These are phyloP conservation scores for Cryptocephalus moraei DNA, from an alignment of 2,888 invertebrate genomes.

Conservation along the genomic window DNA sequence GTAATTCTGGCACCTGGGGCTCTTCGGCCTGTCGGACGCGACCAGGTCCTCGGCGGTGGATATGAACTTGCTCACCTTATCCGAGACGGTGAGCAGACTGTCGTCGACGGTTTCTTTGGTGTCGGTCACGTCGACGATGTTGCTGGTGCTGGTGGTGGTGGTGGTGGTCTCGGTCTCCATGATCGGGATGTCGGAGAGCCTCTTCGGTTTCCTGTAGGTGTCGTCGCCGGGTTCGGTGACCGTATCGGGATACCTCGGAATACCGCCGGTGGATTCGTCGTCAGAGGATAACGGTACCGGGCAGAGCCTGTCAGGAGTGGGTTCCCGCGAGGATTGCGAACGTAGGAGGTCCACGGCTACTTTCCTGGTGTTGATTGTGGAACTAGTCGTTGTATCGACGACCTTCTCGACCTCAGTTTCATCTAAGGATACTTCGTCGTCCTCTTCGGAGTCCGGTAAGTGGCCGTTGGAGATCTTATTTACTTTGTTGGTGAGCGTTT, in stretches of 20 bases:
- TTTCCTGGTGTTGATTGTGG: conserved; percentile 43
- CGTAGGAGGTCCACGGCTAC: conserved; percentile 59
- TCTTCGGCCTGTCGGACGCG: conserved; percentile 27
- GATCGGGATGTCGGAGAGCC: conserved; percentile 42
- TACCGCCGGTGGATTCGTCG: conserved; percentile 43
- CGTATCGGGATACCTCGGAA: conserved; percentile 62
- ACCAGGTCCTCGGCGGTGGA: conserved; percentile 39
- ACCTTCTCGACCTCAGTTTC: conserved; percentile 8
- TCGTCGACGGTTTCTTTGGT: conserved; percentile 44
- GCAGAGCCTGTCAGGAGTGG: conserved; percentile 61
- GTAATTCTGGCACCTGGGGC: conserved; percentile 25
- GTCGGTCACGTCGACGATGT: conserved; percentile 45
- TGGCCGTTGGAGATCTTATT: background rate
- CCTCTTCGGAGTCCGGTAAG: background rate
- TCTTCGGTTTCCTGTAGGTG: conserved; percentile 33
- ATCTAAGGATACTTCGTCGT: conserved; percentile 18
- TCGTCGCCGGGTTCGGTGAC: conserved; percentile 67
- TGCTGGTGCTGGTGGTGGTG: conserved; percentile 42
- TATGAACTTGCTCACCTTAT: conserved; percentile 61
- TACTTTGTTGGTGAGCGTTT: too few relatives aligned
- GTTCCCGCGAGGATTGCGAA: conserved; percentile 66
- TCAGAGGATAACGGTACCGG: conserved; percentile 53
- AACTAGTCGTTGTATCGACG: conserved; percentile 41
- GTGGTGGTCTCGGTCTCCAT: conserved; percentile 50
- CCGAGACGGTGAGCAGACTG: conserved; percentile 55